phyloP scores from a whole-genome alignment of 2,888 invertebrate genomes.

The Caradrina clavipalpis region DNA sequence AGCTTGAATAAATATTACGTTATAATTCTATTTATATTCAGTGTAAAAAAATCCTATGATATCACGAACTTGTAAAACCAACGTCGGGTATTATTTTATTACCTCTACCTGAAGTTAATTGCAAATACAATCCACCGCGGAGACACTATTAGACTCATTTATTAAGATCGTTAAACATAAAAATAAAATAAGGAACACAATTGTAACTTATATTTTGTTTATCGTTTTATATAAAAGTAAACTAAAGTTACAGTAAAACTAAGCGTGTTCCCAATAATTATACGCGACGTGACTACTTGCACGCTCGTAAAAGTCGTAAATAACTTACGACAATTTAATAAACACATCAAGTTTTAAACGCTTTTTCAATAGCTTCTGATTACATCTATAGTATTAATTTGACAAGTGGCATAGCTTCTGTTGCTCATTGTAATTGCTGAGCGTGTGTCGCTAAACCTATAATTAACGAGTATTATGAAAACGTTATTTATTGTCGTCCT shows the following conservation, averaged over 20 bases:
- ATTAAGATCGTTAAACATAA: conserved; percentile 23
- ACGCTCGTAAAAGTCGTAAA: conserved; percentile 77
- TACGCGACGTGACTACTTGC: conserved; percentile 61
- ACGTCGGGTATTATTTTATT: conserved; percentile 37
- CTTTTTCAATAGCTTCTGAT: conserved; percentile 85
- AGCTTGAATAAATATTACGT: conserved; percentile 45
- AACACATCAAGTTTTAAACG: conserved; percentile 87
- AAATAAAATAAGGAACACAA: conserved; percentile 22
- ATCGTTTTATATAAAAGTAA: conserved; percentile 21
- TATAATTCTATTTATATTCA: conserved; percentile 41
- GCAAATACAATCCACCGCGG: neutral
- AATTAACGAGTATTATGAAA: conserved; percentile 63
- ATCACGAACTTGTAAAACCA: conserved; percentile 28
- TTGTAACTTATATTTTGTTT: conserved; percentile 11
- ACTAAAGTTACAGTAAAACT: conserved; percentile 39
- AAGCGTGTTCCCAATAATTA: conserved; percentile 68
- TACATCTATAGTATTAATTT: conserved; percentile 85
- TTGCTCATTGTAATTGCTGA: conserved; percentile 78
- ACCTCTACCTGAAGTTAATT: conserved; percentile 23
- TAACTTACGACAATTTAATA: conserved; percentile 88
- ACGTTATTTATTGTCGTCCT: conserved; percentile 41
- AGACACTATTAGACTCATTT: conserved; percentile 26
- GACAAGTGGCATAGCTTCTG: conserved; percentile 80
- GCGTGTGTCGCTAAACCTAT: conserved; percentile 47
- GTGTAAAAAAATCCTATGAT: conserved; percentile 28